phyloP scores from a whole-genome alignment of 2,888 invertebrate genomes.

The Lacanobia oleracea region DNA sequence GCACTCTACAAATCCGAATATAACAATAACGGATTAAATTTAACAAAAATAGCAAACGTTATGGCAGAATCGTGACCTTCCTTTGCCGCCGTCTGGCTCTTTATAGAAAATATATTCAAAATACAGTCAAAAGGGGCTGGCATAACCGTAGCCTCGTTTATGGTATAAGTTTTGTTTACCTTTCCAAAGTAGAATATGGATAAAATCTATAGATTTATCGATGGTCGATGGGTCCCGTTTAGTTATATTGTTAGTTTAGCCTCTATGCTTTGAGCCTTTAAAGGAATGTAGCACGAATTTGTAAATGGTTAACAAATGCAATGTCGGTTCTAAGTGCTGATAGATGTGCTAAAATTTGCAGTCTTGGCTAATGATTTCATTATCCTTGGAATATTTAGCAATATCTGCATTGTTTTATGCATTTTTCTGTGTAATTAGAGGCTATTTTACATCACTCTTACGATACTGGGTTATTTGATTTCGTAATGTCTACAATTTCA shows the following conservation, averaged over 20 bases:
- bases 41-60: conserved; percentile 55
- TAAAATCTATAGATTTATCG: conserved; percentile 61
- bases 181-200: conserved; percentile 55
- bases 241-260: conserved; percentile 44
- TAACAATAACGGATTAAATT: conserved; percentile 46
- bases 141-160: conserved; percentile 79
- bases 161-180: conserved; percentile 75
- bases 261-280: conserved; percentile 39
- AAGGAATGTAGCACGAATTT: conserved; percentile 44
- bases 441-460: conserved; percentile 11
- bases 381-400: conserved; percentile 31
- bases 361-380: conserved; percentile 31
- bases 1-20: conserved; percentile 51
- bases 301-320: conserved; percentile 23
- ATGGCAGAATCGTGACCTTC: conserved; percentile 66
- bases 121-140: conserved; percentile 74
- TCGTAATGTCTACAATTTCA: neutral
- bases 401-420: conserved; percentile 30
- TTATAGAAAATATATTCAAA: conserved; percentile 70
- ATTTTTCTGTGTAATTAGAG: conserved; percentile 32
- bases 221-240: conserved; percentile 52
- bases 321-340: conserved; percentile 29
- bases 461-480: conserved; percentile 1
- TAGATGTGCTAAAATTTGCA: conserved; percentile 33
- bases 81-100: conserved; percentile 45